Base-by-base conservation (phyloP, 1,140 invertebrate genomes). In the Triops longicaudatus region DNA sequence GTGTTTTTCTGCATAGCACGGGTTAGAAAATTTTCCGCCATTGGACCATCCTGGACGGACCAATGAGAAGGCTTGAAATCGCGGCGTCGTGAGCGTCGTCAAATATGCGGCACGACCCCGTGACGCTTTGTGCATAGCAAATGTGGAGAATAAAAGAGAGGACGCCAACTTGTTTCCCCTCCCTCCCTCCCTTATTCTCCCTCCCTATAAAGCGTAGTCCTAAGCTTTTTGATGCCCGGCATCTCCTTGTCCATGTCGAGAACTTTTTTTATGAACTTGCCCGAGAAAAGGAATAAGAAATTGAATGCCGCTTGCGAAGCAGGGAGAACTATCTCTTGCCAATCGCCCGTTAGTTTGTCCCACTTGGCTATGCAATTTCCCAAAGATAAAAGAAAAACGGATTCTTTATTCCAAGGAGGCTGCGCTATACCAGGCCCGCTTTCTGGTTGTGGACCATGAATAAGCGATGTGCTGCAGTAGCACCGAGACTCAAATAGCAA, bases 121-220 rank as follows among this genome's bases (percentile, higher is more conserved):
- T 63, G 50, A 22, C 50, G 50, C 50, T 63, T 63, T 63, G 50
- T 63, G 50, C 50, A 63, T 63, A 63, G 50, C 50, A 63, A 63
- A 63, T 63, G 50, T 22, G 22, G 50, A 22, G 22, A 63, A n/a
- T n/a, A 63, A 63, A 63, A 63, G 50, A 37, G 31, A 37, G 50
- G 50, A 22, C 50, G 50, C 50, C 50, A 63, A 17, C 50, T 63
- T 2, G 14, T 63, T 5, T 17, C 1, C 50, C 43, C 43, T n/a
- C n/a, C 2, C 31, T 37, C 31, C 31, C 31, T 37, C 31, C 31
- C 31, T 37, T 37, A 2, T 37, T 37, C 31, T 37, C 31, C 31
- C 31, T 37, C 31, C 31, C 31, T 7, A 2, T 37, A 37, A 37
- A 37, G 31, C 31, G 2, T 37, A 2, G 31, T 7, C 31, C 31